Conservation (phyloP, 2,888 invertebrate genomes). For the Leptopilina myrica region DNA sequence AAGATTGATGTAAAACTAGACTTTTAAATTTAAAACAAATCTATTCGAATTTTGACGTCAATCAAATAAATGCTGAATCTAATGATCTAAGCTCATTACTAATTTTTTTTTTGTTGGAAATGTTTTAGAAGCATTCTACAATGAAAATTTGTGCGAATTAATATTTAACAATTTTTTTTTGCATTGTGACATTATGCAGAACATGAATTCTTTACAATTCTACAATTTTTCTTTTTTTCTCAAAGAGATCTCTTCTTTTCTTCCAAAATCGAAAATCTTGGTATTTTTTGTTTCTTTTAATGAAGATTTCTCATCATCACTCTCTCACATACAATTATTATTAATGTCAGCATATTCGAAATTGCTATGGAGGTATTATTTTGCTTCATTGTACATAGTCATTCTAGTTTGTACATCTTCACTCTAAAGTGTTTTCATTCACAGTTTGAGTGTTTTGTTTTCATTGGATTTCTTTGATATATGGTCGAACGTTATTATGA, state of each 20-base stretch:
- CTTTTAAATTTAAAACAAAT: slow-evolving; percentile 1
- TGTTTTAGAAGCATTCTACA: slow-evolving; percentile 28
- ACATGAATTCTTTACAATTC: not conserved
- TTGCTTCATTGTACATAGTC: slow-evolving; percentile 58
- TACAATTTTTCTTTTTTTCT: not conserved
- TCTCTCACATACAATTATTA: slow-evolving; percentile 37
- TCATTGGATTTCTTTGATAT: slow-evolving; percentile 34
- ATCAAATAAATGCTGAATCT: slow-evolving; percentile 30
- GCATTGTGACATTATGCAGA: not conserved
- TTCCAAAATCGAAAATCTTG: slow-evolving; percentile 51
- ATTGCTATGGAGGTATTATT: slow-evolving; percentile 61
- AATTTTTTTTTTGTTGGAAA: not conserved
- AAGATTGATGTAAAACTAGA: not conserved
- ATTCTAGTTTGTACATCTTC: slow-evolving; percentile 54
- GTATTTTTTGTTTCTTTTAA: not conserved
- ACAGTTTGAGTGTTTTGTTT: slow-evolving; percentile 42
- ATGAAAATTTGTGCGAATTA: slow-evolving; percentile 24
- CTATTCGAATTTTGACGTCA: slow-evolving; percentile 24
- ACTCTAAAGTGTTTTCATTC: slow-evolving; percentile 48
- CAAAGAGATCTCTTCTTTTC: slow-evolving; percentile 33
- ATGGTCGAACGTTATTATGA: slow-evolving; percentile 21
- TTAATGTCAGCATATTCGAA: slow-evolving; percentile 37
- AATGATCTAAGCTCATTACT: slow-evolving; percentile 23
- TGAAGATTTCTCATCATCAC: slow-evolving; percentile 41
- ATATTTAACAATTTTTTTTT: slow-evolving; percentile 13